These are phyloP conservation scores for Cryptocephalus primarius DNA, from an alignment of 2,888 invertebrate species.

Conservation along the genomic window DNA sequence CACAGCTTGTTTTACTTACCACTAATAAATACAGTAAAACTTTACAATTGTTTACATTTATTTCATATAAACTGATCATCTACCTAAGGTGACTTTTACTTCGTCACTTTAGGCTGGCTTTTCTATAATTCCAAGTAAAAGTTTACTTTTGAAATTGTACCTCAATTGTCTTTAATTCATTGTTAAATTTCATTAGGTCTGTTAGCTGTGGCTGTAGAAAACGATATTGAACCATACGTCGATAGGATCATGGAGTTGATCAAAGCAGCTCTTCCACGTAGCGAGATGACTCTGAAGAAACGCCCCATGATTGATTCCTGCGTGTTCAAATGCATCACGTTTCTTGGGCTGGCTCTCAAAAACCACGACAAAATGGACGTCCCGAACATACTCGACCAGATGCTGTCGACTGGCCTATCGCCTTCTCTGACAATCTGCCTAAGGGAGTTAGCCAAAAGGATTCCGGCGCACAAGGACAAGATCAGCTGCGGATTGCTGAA, in stretches of 20 bases:
- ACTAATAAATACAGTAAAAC: no score
- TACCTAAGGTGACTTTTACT: no score
- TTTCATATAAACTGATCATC: no score
- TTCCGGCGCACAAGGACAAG: slow-evolving; percentile 77
- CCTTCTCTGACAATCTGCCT: slow-evolving; percentile 84
- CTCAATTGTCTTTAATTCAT: no score
- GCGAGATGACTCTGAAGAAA: slow-evolving; percentile 68
- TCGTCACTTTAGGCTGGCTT: no score
- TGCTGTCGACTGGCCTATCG: slow-evolving; percentile 87
- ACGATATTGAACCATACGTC: slow-evolving; percentile 68
- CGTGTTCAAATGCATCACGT: slow-evolving; percentile 86
- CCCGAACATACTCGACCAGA: slow-evolving; percentile 74
- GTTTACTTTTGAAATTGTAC: no score
- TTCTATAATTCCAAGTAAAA: no score
- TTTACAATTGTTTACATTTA: no score
- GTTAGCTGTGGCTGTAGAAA: slow-evolving; percentile 79
- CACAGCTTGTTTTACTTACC: no score
- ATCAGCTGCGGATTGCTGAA: slow-evolving; percentile 89
- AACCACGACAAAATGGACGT: slow-evolving; percentile 68
- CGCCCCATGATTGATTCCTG: slow-evolving; percentile 68
- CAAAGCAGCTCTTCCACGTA: slow-evolving; percentile 44
- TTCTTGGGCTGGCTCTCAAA: slow-evolving; percentile 77
- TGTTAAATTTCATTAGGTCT: slow-evolving; percentile 35
- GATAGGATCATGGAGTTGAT: slow-evolving; percentile 74
- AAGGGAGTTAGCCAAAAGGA: slow-evolving; percentile 73